Evolutionary conservation across 1,140 invertebrate genomes (phyloP).

Genomic region (Drosophila dunni): DNA sequence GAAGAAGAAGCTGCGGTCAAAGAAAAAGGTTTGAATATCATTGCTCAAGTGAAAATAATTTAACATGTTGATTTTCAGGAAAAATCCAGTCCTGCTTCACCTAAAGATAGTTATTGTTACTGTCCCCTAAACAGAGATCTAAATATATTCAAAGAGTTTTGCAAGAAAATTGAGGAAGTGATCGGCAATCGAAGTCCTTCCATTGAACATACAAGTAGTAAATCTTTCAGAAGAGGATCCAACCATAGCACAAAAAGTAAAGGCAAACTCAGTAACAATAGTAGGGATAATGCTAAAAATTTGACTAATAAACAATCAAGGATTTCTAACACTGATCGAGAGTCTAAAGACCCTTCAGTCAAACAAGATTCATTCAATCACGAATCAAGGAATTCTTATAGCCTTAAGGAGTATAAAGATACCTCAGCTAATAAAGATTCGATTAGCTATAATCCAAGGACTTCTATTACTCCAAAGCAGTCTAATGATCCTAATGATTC

Average conservation of each 20-base stretch:
- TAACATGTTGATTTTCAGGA: background rate
- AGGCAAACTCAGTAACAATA: background rate
- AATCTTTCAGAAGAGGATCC: background rate
- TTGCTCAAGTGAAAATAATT: background rate
- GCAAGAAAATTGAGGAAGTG: background rate
- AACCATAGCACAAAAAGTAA: background rate
- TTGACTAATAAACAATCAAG: too few species aligned
- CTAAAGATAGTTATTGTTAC: background rate
- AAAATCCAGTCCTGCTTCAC: background rate
- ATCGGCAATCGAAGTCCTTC: background rate
- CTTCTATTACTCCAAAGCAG: too few species aligned
- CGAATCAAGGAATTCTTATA: background rate
- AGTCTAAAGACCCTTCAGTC: too few species aligned
- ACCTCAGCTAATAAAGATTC: too few species aligned
- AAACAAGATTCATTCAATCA: too few species aligned
- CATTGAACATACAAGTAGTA: background rate
- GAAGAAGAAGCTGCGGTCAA: background rate
- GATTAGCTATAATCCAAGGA: too few species aligned
- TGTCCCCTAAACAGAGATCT: background rate
- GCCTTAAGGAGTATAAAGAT: background rate
- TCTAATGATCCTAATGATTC: too few species aligned
- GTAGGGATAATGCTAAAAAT: background rate
- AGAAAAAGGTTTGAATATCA: slow-evolving; percentile 1
- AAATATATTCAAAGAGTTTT: background rate
- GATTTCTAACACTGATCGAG: too few species aligned